phyloP scores from a whole-genome alignment of 2,113 vertebrate genomes.

The Brevimyrus niger region DNA sequence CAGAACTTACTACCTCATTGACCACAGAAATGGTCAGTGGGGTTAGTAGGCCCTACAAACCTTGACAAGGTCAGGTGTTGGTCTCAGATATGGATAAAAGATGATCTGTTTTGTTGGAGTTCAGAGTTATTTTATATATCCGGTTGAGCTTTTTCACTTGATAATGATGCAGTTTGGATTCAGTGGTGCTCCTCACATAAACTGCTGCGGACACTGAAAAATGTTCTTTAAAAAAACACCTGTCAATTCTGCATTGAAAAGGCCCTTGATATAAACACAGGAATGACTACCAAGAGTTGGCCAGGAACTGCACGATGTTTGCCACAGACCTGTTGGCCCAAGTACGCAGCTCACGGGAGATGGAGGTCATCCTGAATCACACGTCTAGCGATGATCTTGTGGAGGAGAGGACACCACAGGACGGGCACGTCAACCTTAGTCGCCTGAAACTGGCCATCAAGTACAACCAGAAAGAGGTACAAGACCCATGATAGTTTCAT shows the following conservation, averaged over 20 bases:
- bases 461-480: slow-evolving; percentile 98
- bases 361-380: slow-evolving; percentile 95
- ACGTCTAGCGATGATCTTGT: slow-evolving; percentile 82
- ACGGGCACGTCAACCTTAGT: slow-evolving; percentile 95
- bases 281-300: slow-evolving; percentile 94
- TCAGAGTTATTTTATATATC: neutral
- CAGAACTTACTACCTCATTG: neutral
- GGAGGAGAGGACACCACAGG: slow-evolving; percentile 82
- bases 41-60: neutral
- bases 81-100: neutral
- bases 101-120: neutral
- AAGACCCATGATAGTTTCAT: neutral
- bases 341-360: slow-evolving; percentile 89
- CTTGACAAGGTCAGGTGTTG: neutral
- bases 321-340: slow-evolving; percentile 96
- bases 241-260: neutral
- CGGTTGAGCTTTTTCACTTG: neutral
- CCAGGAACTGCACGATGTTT: slow-evolving; percentile 95
- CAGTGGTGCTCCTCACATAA: neutral
- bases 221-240: neutral
- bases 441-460: slow-evolving; percentile 96
- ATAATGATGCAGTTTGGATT: neutral
- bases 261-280: slow-evolving; percentile 47
- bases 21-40: neutral
- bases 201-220: neutral